These are phyloP conservation scores for Colius striatus DNA, from an alignment of 2,113 vertebrate genomes.

Conservation along the genomic window DNA sequence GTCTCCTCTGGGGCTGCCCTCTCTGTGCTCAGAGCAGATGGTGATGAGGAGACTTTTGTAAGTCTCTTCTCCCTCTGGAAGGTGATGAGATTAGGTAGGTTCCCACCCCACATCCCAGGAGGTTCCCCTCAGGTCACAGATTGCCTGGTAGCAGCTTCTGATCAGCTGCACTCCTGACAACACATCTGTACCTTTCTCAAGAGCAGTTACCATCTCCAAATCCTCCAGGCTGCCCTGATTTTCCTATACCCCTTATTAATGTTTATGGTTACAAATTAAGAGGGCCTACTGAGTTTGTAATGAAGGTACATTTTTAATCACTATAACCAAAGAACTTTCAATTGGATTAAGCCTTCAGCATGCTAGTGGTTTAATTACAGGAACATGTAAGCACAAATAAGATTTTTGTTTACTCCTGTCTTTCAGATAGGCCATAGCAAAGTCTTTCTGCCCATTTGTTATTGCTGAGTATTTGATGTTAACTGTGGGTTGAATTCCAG, in stretches of 20 bases:
- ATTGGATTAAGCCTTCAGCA: not conserved
- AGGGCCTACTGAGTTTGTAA: slow-evolving; percentile 2
- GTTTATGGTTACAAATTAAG: slow-evolving; percentile 30
- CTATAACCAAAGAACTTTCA: slow-evolving; percentile 43
- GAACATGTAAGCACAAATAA: not conserved
- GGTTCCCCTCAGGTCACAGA: not conserved
- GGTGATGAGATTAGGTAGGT: not conserved
- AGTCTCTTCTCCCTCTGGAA: not conserved
- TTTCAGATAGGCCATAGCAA: not conserved
- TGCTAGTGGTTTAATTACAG: slow-evolving; percentile 15
- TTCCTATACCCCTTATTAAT: not conserved
- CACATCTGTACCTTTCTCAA: not conserved
- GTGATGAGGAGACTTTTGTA: rapidly evolving
- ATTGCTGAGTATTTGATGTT: not conserved
- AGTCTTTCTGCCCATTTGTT: not conserved
- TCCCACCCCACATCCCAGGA: not conserved
- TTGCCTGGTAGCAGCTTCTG: slow-evolving; percentile 21
- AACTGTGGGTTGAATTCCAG: not conserved
- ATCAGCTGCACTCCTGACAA: not conserved
- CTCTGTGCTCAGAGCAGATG: not conserved
- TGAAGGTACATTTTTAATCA: not conserved
- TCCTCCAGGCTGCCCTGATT: not conserved
- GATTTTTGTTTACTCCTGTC: not conserved
- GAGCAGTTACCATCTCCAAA: not conserved
- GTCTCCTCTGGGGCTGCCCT: not conserved